phyloP scores from a whole-genome alignment of 2,888 invertebrate species.

The Megaustenia siamemsis region DNA sequence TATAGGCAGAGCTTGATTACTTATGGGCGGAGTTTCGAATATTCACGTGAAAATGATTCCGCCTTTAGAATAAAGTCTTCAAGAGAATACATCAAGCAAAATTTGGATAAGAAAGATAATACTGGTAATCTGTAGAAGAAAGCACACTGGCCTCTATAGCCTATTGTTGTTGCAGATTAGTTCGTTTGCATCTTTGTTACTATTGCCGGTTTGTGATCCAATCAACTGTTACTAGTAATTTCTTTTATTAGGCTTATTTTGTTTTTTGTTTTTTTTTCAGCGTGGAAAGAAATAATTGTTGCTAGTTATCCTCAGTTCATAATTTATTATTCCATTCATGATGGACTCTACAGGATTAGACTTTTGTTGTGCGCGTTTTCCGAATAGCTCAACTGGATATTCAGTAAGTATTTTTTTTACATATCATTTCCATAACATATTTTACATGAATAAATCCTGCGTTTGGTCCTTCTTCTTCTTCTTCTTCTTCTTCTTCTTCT shows the following conservation, averaged over 20 bases:
- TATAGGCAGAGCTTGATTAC: neutral
- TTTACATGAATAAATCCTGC: too few species aligned
- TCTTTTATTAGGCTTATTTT: too few species aligned
- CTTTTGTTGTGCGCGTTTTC: neutral
- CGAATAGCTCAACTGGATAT: neutral
- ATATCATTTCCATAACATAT: too few species aligned
- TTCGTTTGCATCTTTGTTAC: neutral
- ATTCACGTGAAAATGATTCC: neutral
- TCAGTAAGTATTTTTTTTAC: too few species aligned
- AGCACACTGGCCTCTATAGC: neutral
- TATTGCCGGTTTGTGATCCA: neutral
- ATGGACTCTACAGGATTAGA: neutral
- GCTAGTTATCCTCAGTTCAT: slow-evolving; percentile 32
- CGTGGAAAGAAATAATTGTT: slow-evolving; percentile 11
- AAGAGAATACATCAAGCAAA: neutral
- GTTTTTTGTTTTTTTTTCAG: too few species aligned
- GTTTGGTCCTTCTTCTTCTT: too few species aligned
- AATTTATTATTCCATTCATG: neutral
- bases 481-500: too few species aligned
- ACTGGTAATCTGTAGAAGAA: neutral
- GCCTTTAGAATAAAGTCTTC: neutral
- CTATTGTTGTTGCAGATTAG: neutral
- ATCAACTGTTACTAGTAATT: slow-evolving; percentile 33
- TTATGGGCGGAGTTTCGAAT: neutral
- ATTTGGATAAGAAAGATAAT: neutral